A percentile compares a stretch with the other conserved stretches of the same genome.
phyloP scores from a whole-genome alignment of 2,888 invertebrate species.

The Tineola bisselliella region DNA sequence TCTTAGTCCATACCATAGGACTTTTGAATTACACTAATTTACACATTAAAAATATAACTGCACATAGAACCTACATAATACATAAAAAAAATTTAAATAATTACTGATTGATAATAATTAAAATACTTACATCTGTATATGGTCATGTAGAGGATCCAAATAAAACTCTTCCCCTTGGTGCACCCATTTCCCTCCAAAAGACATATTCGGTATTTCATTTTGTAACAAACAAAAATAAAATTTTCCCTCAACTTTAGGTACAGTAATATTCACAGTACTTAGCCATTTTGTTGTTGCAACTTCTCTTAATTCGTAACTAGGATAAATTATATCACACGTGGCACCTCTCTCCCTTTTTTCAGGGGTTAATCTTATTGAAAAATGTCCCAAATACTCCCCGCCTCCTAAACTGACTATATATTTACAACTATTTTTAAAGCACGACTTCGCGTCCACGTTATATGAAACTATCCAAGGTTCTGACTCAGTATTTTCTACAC shows the following conservation, averaged over 20 bases:
- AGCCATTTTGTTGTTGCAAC: constrained; percentile 36
- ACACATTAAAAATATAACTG: too few species aligned
- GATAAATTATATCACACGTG: constrained; percentile 40
- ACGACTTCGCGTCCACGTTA: constrained; percentile 32
- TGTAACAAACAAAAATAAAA: constrained; percentile 46
- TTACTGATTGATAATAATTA: not conserved
- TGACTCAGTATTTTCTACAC: constrained; percentile 24
- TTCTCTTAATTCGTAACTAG: constrained; percentile 50
- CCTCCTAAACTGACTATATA: constrained; percentile 53
- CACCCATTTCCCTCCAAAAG: constrained; percentile 49
- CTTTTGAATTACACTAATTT: too few species aligned
- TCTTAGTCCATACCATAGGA: too few species aligned
- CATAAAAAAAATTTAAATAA: too few species aligned
- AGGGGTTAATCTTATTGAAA: constrained; percentile 52
- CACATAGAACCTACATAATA: too few species aligned
- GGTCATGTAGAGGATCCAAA: constrained; percentile 37
- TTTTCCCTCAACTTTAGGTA: constrained; percentile 34
- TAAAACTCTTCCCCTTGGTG: constrained; percentile 60
- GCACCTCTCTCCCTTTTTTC: constrained; percentile 34
- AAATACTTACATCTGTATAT: not conserved
- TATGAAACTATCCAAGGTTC: constrained; percentile 41
- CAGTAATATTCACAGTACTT: constrained; percentile 34
- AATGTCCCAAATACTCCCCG: constrained; percentile 50
- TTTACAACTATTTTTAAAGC: constrained; percentile 47
- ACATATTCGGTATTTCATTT: constrained; percentile 29